Conservation (phyloP, 2,113 vertebrate species). For the Bos indicus region DNA sequence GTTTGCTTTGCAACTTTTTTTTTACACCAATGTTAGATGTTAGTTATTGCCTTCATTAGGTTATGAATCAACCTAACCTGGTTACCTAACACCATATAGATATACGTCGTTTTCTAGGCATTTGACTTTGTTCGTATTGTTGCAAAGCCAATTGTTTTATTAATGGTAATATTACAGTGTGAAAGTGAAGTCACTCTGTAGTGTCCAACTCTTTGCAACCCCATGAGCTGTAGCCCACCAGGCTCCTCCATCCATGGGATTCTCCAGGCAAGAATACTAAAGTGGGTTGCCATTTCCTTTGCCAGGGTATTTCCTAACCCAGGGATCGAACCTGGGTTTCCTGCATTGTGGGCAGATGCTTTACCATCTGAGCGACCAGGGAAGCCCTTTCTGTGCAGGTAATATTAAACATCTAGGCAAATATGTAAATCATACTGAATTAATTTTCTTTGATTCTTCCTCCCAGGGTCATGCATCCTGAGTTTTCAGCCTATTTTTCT, state of each 20-base stretch:
- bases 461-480: not conserved
- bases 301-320: not conserved
- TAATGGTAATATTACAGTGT: not conserved
- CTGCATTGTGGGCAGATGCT: rapidly evolving
- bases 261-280: not conserved
- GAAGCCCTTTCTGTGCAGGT: not conserved
- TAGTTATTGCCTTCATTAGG: not conserved
- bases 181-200: not conserved
- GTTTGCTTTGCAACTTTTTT: not conserved
- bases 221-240: not conserved
- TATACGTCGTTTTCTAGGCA: not conserved
- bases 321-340: rapidly evolving
- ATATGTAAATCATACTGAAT: rapidly evolving
- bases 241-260: not conserved
- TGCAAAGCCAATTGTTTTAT: not conserved
- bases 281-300: not conserved
- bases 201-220: rapidly evolving
- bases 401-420: not conserved
- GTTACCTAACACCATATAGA: not conserved
- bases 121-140: not conserved
- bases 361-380: not conserved
- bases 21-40: not conserved
- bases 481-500: not conserved
- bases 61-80: not conserved
- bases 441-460: not conserved